These are phyloP conservation scores for Shargacucullia verbasci DNA, from an alignment of 2,888 invertebrate genomes.

Conservation along the genomic window DNA sequence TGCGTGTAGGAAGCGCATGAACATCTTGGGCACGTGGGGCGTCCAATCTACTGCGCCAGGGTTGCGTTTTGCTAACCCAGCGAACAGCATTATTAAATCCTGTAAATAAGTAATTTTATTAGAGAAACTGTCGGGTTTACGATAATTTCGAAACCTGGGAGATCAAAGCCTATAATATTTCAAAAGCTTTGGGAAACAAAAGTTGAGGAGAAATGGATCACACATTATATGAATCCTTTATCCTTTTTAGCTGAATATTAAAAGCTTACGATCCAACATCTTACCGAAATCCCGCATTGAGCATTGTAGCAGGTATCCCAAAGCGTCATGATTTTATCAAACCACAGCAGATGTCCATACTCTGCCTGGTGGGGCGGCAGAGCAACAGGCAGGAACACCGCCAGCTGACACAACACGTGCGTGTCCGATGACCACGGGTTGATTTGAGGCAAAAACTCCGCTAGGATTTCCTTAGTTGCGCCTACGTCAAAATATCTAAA, in stretches of 20 bases:
- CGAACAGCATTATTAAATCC: slow-evolving; percentile 93
- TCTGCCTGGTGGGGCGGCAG: slow-evolving; percentile 90
- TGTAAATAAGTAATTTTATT: slow-evolving; percentile 61
- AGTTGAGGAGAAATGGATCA: no score
- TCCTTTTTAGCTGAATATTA: no score
- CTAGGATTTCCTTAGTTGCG: slow-evolving; percentile 95
- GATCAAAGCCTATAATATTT: no score
- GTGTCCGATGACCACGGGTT: slow-evolving; percentile 91
- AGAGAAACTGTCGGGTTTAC: no score
- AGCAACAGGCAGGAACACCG: slow-evolving; percentile 93
- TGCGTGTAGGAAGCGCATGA: slow-evolving; percentile 91
- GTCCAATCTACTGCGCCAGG: slow-evolving; percentile 97
- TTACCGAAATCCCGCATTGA: slow-evolving; percentile 89
- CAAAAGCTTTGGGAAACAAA: no score
- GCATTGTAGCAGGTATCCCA: slow-evolving; percentile 94
- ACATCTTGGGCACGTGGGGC: slow-evolving; percentile 94
- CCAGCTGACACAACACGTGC: slow-evolving; percentile 90
- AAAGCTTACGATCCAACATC: slow-evolving; percentile 29
- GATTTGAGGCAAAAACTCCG: slow-evolving; percentile 93
- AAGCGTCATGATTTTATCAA: slow-evolving; percentile 93
- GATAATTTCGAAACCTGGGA: no score
- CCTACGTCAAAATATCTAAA: slow-evolving; percentile 91
- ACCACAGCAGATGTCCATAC: slow-evolving; percentile 93
- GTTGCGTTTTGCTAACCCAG: slow-evolving; percentile 92
- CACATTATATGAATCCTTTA: no score